Evolutionary conservation across 2,888 invertebrate genomes (phyloP), one percentile per base, ranked within the genome.

Genomic region (Mimachlamys varia): DNA sequence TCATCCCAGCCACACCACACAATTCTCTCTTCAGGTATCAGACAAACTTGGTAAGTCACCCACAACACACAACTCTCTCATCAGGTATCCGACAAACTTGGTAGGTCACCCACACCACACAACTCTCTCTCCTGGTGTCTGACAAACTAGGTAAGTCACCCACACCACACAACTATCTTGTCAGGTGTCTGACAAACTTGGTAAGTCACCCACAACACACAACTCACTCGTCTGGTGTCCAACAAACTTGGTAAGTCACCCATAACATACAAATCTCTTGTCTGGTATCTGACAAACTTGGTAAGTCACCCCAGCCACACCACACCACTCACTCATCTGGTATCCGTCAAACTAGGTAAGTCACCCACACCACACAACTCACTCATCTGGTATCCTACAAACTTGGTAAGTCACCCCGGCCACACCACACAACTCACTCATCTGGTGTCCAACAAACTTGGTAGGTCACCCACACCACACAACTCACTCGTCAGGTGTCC

Each of bases 141-240:
- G n/a, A n/a, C 19, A 53, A 5, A 10, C 53, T 53, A 19, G 53
- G 53, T 53, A 53, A 53, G 53, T 53, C 53, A 53, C 53, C 13
- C 93, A 93, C 87, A 89, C 95, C 62, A 93, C 92, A 88, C 37
- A 90, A 49, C 87, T 93, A 37, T 95, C 92, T 88, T 92, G 91
- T 90, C 90, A 90, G 22, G 89, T 92, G 44, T 92, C 87, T 89
- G 93, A 94, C 37, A 89, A 90, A n/a, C 90, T 94, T 89, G 94
- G 93, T 93, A 93, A 89, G 62, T 44, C 87, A 27, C 15, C n/a
- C 44, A 33, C 5, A 76, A 27, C 44, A 76, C 2, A n/a, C 22
- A 33, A 17, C 22, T 19, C 2, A 22, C 19, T n/a, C n/a, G n/a
- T n/a, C n/a, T n/a, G n/a, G n/a, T n/a, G n/a, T n/a, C n/a, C n/a